Percentiles rank a stretch among this genome's conserved stretches.
Conservation (phyloP, 2,797 vertebrate genomes). For the Thaleichthys pacificus region DNA sequence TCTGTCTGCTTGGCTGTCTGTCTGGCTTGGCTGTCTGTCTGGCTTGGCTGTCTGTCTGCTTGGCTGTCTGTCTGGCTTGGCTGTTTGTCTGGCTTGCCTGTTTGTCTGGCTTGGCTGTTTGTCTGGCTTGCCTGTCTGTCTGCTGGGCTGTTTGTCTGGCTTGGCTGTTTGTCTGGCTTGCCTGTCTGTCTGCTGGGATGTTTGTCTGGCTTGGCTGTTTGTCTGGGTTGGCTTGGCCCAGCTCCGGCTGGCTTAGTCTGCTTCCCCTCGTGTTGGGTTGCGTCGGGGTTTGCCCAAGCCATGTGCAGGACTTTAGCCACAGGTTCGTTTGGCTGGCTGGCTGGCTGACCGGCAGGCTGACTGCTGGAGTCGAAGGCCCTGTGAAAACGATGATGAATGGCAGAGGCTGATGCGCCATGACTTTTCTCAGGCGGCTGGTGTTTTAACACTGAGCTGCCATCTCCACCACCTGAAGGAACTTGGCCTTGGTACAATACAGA, state of each 20-base stretch:
- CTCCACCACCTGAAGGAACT: slow-evolving; percentile 30
- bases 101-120: neutral
- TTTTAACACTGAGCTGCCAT: slow-evolving; percentile 50
- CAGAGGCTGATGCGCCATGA: slow-evolving; percentile 27
- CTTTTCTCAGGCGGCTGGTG: slow-evolving; percentile 47
- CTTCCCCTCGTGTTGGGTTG: slow-evolving; percentile 31
- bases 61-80: neutral
- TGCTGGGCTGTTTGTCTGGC: neutral
- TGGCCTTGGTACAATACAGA: neutral
- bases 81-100: neutral
- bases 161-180: neutral
- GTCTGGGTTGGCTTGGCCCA: neutral
- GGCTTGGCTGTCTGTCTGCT: no score
- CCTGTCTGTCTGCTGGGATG: neutral
- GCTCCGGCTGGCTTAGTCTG: slow-evolving; percentile 4
- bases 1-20: neutral
- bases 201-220: neutral
- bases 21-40: neutral
- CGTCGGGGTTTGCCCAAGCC: slow-evolving; percentile 41
- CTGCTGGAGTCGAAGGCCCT: slow-evolving; percentile 39
- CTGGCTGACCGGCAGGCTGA: no score
- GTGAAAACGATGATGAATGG: slow-evolving; percentile 37
- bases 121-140: neutral
- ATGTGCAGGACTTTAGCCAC: slow-evolving; percentile 41
- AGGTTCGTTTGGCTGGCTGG: slow-evolving; percentile 36